Evolutionary conservation across 2,113 vertebrate species (phyloP), one percentile per base, ranked within the genome.

Genomic region (Aix galericulata): DNA sequence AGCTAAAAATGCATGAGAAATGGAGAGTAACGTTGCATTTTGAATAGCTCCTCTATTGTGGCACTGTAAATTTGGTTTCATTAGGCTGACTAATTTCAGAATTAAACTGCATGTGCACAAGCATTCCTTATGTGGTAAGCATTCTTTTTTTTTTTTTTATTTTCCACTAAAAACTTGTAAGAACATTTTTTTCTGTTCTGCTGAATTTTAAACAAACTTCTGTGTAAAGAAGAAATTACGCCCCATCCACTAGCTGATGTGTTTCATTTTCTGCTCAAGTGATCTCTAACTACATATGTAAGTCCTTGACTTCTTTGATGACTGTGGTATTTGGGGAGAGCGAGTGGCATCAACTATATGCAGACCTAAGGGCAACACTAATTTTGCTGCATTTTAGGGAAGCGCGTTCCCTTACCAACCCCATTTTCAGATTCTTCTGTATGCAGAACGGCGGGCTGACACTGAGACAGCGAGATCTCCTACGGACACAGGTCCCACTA

Each of bases 91-190:
- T 68, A 42, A 64, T 91, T 96, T 86, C 60, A 71, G 59, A 88
- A 69, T 69, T 52, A 91, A 93, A 64, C 29, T 60, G 10, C 48
- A 84, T 75, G 34, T 72, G 44, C 69, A 44, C 22, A 83, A 46
- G 9, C 4, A 21, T 74, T 27, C 26, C 80, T 89, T 74, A 86
- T 55, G 32, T 75, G 27, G 7, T n/a, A 40, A 50, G 8, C 59
- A 60, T 91, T 89, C 25, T 67, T 76, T 94, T 93, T 73, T 77
- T 58, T 80, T 64, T 91, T 89, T 22, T 67, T 79, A n/a, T n/a
- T 94, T 93, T 73, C 15, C 9, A 59, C n/a, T 6, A 76, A 72
- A 68, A 53, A 22, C 32, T 26, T 56, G 62, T 76, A n/a, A 75
- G 74, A 40, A 8, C 11, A 22, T 81, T 77, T 63, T 50, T 68